These are phyloP conservation scores for Malthinus seriepunctatus DNA, from an alignment of 2,888 invertebrate genomes.

Conservation along the genomic window DNA sequence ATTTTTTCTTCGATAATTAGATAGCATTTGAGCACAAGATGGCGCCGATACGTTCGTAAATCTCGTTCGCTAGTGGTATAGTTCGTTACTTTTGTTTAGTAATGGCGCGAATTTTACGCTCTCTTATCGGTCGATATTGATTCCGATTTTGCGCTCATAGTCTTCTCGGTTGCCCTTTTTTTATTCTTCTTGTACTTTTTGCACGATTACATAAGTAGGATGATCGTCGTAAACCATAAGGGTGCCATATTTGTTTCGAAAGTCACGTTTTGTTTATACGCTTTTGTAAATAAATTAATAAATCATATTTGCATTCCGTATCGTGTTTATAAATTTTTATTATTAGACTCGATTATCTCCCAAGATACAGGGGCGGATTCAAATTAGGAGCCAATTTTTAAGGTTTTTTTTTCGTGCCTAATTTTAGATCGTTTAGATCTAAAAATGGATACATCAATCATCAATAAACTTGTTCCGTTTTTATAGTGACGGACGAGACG, in stretches of 20 bases:
- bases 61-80: not conserved
- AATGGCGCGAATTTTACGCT: not conserved
- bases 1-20: too few species aligned
- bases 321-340: not conserved
- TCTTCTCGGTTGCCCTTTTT: slow-evolving; percentile 1
- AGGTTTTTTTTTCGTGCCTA: too few species aligned
- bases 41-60: not conserved
- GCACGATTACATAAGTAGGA: too few species aligned
- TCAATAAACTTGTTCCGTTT: too few species aligned
- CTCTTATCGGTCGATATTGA: slow-evolving; percentile 1
- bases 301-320: not conserved
- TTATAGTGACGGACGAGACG: too few species aligned
- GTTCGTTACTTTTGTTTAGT: not conserved
- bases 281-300: slow-evolving; percentile 35
- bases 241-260: not conserved
- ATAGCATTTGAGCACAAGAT: too few species aligned
- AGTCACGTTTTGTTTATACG: slow-evolving; percentile 42
- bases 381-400: too few species aligned
- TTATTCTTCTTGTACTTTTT: too few species aligned
- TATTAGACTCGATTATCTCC: not conserved
- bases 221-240: too few species aligned
- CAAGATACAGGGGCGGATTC: too few species aligned
- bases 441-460: too few species aligned
- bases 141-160: slow-evolving; percentile 7
- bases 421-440: too few species aligned